phyloP scores from a whole-genome alignment of 2,113 vertebrate genomes.

The Chascanopsetta lugubris region DNA sequence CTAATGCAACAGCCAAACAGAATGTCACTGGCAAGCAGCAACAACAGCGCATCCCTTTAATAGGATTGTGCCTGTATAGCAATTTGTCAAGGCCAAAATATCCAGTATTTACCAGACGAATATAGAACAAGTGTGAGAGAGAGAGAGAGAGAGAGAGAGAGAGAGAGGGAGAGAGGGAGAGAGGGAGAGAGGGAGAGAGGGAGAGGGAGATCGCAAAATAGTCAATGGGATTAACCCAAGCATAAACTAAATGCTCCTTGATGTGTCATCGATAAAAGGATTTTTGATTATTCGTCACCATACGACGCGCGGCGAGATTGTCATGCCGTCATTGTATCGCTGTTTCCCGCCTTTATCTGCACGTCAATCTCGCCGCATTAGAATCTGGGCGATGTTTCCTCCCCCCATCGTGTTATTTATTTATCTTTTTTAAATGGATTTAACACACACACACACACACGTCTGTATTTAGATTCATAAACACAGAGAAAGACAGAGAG shows the following conservation, averaged over 20 bases:
- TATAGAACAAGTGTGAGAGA: conserved; percentile 74
- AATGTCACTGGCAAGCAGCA: conserved; percentile 73
- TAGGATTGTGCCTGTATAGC: conserved; percentile 74
- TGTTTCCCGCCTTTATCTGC: conserved; percentile 74
- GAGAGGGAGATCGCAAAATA: conserved; percentile 74
- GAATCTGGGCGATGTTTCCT: conserved; percentile 60
- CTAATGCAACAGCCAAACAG: conserved; percentile 70
- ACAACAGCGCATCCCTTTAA: conserved; percentile 69
- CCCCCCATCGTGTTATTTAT: conserved; percentile 50
- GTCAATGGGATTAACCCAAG: conserved; percentile 80
- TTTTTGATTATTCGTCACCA: conserved; percentile 81
- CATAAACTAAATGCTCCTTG: conserved; percentile 79
- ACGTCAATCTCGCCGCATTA: conserved; percentile 76
- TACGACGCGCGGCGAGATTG: conserved; percentile 75
- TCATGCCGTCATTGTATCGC: conserved; percentile 77
- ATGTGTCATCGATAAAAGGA: conserved; percentile 83
- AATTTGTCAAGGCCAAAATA: conserved; percentile 80
- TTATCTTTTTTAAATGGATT: conserved; percentile 66
- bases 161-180: too few relatives aligned
- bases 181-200: conserved; percentile 72
- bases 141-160: conserved; percentile 71
- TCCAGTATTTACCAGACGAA: conserved; percentile 78
- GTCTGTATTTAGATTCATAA: conserved; percentile 64
- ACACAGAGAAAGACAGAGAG: conserved; percentile 31
- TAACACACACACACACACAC: conserved; percentile 67